Conservation (phyloP, 2,797 vertebrate species). For the Tokudaia muenninki region DNA sequence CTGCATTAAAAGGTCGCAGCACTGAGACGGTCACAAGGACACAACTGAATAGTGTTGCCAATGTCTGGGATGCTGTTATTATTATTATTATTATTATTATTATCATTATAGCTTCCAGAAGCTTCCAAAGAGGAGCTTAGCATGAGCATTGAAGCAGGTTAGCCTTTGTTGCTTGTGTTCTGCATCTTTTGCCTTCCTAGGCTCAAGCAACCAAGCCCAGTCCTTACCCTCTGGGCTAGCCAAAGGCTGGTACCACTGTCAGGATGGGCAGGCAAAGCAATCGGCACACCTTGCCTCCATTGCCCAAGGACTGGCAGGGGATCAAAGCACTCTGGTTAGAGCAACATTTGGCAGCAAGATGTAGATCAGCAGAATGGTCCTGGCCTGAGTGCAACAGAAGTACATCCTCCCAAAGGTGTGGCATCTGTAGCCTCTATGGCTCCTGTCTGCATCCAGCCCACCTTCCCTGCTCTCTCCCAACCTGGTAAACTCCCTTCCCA, state of each 20-base stretch:
- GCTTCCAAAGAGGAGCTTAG: rapidly evolving
- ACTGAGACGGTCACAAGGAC: not conserved
- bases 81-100: not conserved
- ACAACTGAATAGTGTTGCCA: rapidly evolving
- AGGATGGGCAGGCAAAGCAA: not conserved
- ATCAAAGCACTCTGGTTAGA: constrained; percentile 85
- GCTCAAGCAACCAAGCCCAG: not conserved
- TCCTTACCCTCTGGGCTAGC: constrained; percentile 42
- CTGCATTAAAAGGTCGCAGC: not conserved
- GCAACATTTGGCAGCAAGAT: constrained; percentile 81
- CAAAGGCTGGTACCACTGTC: not conserved
- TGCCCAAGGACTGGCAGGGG: constrained; percentile 84
- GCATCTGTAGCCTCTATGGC: not conserved
- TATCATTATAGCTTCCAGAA: rapidly evolving
- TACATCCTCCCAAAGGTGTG: not conserved
- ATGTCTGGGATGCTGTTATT: too few relatives aligned
- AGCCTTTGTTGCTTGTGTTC: not conserved
- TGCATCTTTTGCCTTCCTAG: not conserved
- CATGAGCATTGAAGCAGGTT: rapidly evolving
- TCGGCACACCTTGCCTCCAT: constrained; percentile 82
- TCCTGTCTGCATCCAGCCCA: constrained; percentile 52
- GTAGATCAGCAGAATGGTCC: constrained; percentile 72
- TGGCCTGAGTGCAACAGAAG: constrained; percentile 62
- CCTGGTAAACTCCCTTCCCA: constrained; percentile 21
- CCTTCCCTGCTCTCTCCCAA: constrained; percentile 11